Percentiles rank a stretch among this genome's conserved stretches.
Conservation (phyloP, 2,797 vertebrate genomes). For the Rhinoraja longicauda region DNA sequence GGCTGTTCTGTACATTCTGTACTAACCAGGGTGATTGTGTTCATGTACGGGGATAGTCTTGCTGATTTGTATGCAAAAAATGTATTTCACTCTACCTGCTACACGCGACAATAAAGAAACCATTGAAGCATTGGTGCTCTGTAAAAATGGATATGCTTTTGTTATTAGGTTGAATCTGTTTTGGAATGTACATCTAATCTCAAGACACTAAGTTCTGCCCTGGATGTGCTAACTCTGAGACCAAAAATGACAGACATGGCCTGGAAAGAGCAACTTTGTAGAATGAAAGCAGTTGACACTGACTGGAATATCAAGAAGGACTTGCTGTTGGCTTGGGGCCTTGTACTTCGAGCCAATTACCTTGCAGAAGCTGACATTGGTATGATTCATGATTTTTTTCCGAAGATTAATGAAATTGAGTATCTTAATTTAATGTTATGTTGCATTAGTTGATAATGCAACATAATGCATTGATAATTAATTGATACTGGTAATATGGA, state of each 20-base stretch:
- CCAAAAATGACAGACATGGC: slow-evolving; percentile 53
- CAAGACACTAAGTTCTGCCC: slow-evolving; percentile 60
- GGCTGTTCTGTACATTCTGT: too few species aligned
- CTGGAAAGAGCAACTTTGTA: slow-evolving; percentile 64
- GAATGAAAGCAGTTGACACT: slow-evolving; percentile 64
- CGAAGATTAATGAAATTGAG: not conserved
- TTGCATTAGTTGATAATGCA: too few species aligned
- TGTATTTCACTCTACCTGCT: too few species aligned
- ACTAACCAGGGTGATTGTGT: too few species aligned
- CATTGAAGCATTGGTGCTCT: not conserved
- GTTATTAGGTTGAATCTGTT: slow-evolving; percentile 67
- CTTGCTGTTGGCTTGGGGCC: slow-evolving; percentile 73
- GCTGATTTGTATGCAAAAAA: too few species aligned
- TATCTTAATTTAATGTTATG: not conserved
- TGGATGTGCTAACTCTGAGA: slow-evolving; percentile 62
- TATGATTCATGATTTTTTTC: slow-evolving; percentile 54
- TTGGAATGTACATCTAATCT: slow-evolving; percentile 72
- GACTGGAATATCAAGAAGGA: slow-evolving; percentile 71
- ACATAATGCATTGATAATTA: too few species aligned
- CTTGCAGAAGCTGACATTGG: slow-evolving; percentile 70
- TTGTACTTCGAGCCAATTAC: slow-evolving; percentile 75
- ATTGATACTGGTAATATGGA: not conserved
- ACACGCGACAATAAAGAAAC: too few species aligned
- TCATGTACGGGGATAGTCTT: too few species aligned
- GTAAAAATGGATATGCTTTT: fast-evolving